Conservation (phyloP, 2,888 invertebrate species). For the Monoplex corrugatus region DNA sequence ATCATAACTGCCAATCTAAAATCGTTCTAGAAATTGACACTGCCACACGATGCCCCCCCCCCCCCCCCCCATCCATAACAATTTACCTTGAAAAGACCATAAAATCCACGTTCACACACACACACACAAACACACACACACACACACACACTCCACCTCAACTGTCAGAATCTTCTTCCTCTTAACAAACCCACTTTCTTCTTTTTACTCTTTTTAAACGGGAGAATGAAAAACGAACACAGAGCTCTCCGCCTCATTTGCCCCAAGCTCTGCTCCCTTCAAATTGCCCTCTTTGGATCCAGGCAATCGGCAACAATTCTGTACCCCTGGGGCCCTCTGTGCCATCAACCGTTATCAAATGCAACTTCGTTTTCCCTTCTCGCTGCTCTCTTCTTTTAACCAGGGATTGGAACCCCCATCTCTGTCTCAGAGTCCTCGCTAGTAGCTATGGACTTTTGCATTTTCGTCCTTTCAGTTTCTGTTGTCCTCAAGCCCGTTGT, state of each 20-base stretch:
- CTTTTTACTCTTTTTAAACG: no score
- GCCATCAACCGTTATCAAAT: conserved; percentile 36
- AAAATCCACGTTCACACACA: not conserved
- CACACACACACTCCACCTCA: not conserved
- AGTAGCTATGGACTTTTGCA: no score
- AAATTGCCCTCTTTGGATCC: conserved; percentile 29
- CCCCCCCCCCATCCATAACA: no score
- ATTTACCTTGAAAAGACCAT: not conserved
- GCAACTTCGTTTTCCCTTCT: conserved; percentile 40
- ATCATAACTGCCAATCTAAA: no score
- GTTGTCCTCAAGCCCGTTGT: no score
- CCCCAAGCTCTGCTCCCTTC: not conserved
- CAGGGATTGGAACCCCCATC: no score
- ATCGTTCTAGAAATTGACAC: no score
- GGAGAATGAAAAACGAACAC: conserved; percentile 1
- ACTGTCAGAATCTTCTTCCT: not conserved
- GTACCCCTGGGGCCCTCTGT: not conserved
- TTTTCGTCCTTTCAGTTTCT: no score
- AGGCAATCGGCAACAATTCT: conserved; percentile 37
- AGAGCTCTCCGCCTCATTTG: conserved; percentile 5
- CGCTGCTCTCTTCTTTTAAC: not conserved
- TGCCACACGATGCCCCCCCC: no score
- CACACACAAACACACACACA: not conserved
- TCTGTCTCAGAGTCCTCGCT: no score
- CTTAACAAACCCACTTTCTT: not conserved